These are phyloP conservation scores for Rhaphigaster nebulosa DNA, from an alignment of 2,888 invertebrate genomes.

Conservation along the genomic window DNA sequence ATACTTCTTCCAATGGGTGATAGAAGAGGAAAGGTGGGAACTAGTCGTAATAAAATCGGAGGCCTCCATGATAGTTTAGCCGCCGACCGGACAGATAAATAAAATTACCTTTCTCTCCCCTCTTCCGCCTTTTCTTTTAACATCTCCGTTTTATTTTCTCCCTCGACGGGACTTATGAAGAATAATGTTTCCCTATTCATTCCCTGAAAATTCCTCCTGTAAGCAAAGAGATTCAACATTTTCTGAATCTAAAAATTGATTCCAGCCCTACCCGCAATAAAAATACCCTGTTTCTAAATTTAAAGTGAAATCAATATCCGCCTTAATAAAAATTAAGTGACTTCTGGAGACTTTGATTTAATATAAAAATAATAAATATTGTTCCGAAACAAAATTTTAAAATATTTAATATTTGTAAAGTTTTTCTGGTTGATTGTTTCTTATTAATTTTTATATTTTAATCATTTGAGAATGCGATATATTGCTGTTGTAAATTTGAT, in stretches of 20 bases:
- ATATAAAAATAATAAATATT: too few relatives aligned
- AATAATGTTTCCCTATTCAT: conserved; percentile 22
- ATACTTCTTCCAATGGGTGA: neutral
- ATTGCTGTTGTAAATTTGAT: too few relatives aligned
- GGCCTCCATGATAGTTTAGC: neutral
- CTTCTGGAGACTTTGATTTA: too few relatives aligned
- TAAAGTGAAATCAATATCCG: neutral
- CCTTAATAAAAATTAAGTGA: too few relatives aligned
- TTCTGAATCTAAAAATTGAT: neutral
- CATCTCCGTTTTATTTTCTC: neutral
- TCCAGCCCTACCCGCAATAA: neutral
- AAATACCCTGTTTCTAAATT: neutral
- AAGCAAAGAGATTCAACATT: neutral
- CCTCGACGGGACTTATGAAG: neutral
- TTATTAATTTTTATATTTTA: too few relatives aligned
- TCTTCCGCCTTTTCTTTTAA: conserved; percentile 9
- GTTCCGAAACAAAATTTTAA: too few relatives aligned
- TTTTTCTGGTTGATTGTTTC: too few relatives aligned
- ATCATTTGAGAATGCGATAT: too few relatives aligned
- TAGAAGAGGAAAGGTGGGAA: neutral
- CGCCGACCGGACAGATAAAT: neutral
- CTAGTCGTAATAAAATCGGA: neutral
- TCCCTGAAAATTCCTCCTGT: neutral
- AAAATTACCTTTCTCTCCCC: neutral
- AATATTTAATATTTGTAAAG: too few relatives aligned